phyloP scores from a whole-genome alignment of 2,888 invertebrate species.

The Lithosia quadra region DNA sequence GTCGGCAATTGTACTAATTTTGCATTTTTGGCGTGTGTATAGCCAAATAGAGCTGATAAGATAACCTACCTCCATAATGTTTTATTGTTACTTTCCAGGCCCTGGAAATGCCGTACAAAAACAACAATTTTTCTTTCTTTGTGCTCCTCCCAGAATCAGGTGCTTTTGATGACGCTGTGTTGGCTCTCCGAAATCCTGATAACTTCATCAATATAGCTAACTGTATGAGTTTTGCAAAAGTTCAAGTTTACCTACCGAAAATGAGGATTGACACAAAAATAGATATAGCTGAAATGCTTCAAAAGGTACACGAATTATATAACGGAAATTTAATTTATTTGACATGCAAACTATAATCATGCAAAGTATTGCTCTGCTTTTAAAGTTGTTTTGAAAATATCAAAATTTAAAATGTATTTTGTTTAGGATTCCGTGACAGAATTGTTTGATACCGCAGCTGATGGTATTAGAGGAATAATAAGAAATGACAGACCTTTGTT shows the following conservation, averaged over 20 bases:
- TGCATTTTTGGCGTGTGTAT: neutral
- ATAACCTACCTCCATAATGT: neutral
- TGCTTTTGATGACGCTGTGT: slow-evolving; percentile 22
- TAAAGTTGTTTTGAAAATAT: neutral
- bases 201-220: slow-evolving; percentile 31
- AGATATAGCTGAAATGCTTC: slow-evolving; percentile 49
- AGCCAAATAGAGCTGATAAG: neutral
- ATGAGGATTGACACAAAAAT: slow-evolving; percentile 44
- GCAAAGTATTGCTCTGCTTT: too few species aligned
- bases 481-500: slow-evolving; percentile 41
- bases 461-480: slow-evolving; percentile 59
- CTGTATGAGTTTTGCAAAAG: slow-evolving; percentile 25
- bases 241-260: slow-evolving; percentile 54
- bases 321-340: neutral
- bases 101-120: slow-evolving; percentile 56
- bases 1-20: too few species aligned
- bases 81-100: slow-evolving; percentile 48
- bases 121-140: slow-evolving; percentile 49
- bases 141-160: slow-evolving; percentile 52
- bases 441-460: slow-evolving; percentile 49
- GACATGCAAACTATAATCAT: too few species aligned
- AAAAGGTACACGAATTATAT: slow-evolving; percentile 59
- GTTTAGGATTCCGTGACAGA: slow-evolving; percentile 51
- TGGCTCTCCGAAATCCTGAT: slow-evolving; percentile 34
- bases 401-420: slow-evolving; percentile 18